Conservation (phyloP, 2,113 vertebrate genomes). For the Tenebrosternarchus preto region DNA sequence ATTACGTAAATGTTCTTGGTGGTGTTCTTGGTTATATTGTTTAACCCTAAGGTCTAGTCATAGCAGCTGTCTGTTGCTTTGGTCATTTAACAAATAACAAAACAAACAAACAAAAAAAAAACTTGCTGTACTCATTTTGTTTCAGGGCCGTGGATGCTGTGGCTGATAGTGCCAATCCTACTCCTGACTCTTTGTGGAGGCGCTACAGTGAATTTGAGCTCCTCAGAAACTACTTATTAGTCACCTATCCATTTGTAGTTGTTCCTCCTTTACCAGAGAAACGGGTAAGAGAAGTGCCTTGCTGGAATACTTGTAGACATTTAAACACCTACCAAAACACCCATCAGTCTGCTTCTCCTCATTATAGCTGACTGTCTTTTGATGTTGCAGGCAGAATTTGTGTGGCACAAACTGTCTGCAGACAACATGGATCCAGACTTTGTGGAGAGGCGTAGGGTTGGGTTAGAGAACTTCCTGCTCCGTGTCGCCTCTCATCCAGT, state of each 20-base stretch:
- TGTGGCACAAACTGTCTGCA: slow-evolving; percentile 96
- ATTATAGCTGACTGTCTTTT: slow-evolving; percentile 38
- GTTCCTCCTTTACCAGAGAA: slow-evolving; percentile 94
- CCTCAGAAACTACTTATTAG: slow-evolving; percentile 86
- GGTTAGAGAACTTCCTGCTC: slow-evolving; percentile 94
- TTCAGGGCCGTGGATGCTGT: slow-evolving; percentile 80
- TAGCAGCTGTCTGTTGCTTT: neutral
- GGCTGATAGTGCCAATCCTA: slow-evolving; percentile 78
- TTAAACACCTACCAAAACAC: too few relatives aligned
- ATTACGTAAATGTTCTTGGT: neutral
- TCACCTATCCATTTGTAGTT: slow-evolving; percentile 85
- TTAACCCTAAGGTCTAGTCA: neutral
- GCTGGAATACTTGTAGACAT: neutral
- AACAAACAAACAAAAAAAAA: neutral
- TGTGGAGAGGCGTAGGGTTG: slow-evolving; percentile 90
- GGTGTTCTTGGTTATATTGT: too few relatives aligned
- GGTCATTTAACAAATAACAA: too few relatives aligned
- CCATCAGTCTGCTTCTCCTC: too few relatives aligned
- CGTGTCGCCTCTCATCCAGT: slow-evolving; percentile 89
- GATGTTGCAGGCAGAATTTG: slow-evolving; percentile 88
- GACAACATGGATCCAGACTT: slow-evolving; percentile 99
- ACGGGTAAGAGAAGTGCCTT: slow-evolving; percentile 78
- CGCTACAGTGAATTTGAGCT: slow-evolving; percentile 96
- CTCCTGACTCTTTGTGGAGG: slow-evolving; percentile 90
- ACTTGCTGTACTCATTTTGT: neutral